Evolutionary conservation across 2,113 vertebrate genomes (phyloP).

Genomic region (Antechinus flavipes): DNA sequence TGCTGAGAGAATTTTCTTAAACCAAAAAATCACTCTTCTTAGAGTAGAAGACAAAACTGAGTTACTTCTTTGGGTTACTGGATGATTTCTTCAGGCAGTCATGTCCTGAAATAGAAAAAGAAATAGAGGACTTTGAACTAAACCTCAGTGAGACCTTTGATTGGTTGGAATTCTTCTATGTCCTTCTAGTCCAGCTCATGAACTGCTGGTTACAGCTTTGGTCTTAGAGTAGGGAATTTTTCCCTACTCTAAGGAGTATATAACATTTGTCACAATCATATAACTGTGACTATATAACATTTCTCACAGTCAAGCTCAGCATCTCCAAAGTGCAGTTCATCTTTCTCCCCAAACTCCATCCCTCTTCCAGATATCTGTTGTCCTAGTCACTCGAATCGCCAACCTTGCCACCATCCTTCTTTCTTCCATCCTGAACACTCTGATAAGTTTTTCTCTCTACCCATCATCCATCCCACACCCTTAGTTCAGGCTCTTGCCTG

Average conservation of each 20-base stretch:
- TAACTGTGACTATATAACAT: neutral
- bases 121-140: neutral
- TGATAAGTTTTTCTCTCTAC: too few relatives aligned
- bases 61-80: neutral
- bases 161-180: neutral
- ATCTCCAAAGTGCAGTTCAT: neutral
- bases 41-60: neutral
- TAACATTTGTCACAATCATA: neutral
- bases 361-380: neutral
- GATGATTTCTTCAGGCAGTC: neutral
- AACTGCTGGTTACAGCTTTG: neutral
- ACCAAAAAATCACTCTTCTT: neutral
- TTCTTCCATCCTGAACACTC: neutral
- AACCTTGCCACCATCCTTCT: too few relatives aligned
- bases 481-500: too few relatives aligned
- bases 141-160: neutral
- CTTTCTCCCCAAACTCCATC: neutral
- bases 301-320: neutral
- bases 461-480: too few relatives aligned
- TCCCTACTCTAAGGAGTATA: neutral
- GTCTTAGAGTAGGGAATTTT: neutral
- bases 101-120: neutral
- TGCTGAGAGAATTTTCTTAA: constrained; percentile 21
- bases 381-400: neutral
- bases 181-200: neutral